Evolutionary conservation across 2,888 invertebrate species (phyloP).

Genomic region (Sarcophaga subvicina): DNA sequence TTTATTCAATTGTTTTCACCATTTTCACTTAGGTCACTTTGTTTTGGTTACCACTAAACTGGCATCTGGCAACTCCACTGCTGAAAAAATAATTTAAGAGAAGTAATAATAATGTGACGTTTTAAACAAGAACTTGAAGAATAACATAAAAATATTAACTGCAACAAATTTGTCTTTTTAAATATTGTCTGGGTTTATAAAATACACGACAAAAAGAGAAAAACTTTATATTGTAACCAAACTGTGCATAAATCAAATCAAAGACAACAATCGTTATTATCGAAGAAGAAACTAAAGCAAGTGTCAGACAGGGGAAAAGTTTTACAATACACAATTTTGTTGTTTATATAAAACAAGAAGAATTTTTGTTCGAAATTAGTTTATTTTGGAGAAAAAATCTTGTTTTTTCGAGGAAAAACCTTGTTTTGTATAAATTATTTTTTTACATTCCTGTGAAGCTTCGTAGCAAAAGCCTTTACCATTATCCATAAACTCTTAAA

Average conservation of each 20-base stretch:
- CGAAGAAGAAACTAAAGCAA: conserved; percentile 25
- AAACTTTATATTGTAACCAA: not conserved
- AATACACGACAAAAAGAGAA: too few species aligned
- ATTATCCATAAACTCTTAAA: not conserved
- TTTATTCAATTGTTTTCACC: too few species aligned
- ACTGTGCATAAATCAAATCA: not conserved
- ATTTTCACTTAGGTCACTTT: not conserved
- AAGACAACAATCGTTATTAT: not conserved
- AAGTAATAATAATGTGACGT: not conserved
- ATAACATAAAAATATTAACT: not conserved
- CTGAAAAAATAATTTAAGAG: not conserved
- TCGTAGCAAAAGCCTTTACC: not conserved
- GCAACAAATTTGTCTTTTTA: not conserved
- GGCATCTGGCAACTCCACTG: not conserved
- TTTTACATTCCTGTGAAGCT: too few species aligned
- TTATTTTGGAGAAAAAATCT: too few species aligned
- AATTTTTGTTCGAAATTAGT: too few species aligned
- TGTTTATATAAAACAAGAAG: too few species aligned
- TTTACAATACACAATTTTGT: conserved; percentile 54
- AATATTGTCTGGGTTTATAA: not conserved
- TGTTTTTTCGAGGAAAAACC: too few species aligned
- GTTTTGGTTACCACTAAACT: not conserved
- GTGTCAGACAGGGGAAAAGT: conserved; percentile 10
- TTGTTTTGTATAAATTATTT: too few species aligned
- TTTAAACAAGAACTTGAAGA: not conserved